Evolutionary conservation across 2,113 vertebrate species (phyloP).

Genomic region (Chamaetylas fuelleborni): DNA sequence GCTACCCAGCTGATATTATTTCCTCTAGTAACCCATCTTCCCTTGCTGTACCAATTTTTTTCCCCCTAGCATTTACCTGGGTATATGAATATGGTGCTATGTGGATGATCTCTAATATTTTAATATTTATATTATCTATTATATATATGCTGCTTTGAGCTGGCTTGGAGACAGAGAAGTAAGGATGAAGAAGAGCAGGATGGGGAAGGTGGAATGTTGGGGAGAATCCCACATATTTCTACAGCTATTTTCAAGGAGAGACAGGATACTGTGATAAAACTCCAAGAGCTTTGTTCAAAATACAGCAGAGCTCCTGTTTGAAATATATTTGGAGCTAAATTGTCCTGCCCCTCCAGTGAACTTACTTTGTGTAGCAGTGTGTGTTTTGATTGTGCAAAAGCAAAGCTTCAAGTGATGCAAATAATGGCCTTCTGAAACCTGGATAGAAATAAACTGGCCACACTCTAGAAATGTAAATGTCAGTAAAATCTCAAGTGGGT

Average conservation of each 20-base stretch:
- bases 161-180: not conserved
- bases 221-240: not conserved
- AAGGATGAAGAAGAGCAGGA: not conserved
- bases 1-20: not conserved
- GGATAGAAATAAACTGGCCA: slow-evolving; percentile 18
- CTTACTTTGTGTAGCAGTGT: not conserved
- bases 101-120: not conserved
- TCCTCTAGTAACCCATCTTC: not conserved
- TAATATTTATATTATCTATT: too few species aligned
- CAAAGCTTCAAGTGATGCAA: slow-evolving; percentile 26
- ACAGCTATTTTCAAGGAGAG: not conserved
- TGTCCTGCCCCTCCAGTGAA: not conserved
- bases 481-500: not conserved
- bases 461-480: slow-evolving; percentile 33
- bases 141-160: not conserved
- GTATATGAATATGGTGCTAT: accelerated
- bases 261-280: not conserved
- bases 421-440: not conserved
- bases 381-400: slow-evolving; percentile 15
- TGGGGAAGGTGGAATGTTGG: accelerated
- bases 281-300: not conserved
- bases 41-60: not conserved
- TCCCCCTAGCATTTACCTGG: not conserved
- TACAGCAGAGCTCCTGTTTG: not conserved
- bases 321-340: not conserved